Evolutionary conservation across 2,888 invertebrate species (phyloP).

Genomic region (Cantharis nigra): DNA sequence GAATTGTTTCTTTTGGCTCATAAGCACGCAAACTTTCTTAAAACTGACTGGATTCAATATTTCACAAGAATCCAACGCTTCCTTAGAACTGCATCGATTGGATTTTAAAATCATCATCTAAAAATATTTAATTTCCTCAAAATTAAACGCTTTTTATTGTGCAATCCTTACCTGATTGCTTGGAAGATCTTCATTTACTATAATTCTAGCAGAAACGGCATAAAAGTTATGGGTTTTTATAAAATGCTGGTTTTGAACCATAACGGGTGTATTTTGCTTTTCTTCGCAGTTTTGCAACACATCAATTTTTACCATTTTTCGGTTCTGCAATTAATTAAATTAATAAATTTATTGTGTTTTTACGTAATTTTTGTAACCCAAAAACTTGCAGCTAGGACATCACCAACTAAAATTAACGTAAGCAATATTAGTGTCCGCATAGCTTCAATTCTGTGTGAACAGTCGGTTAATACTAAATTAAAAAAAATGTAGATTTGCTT

Average conservation of each 20-base stretch:
- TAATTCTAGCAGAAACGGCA: not conserved
- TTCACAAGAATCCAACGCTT: constrained; percentile 44
- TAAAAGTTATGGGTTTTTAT: not conserved
- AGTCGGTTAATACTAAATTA: not conserved
- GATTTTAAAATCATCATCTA: constrained; percentile 34
- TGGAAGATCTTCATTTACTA: not conserved
- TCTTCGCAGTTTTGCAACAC: not conserved
- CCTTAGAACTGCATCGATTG: constrained; percentile 39
- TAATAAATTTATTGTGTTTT: not conserved
- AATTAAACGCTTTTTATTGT: too few relatives aligned
- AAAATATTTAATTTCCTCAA: not conserved
- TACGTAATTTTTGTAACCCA: not conserved
- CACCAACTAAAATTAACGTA: not conserved
- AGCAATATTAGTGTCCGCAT: not conserved
- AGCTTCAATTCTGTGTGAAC: not conserved
- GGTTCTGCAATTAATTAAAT: not conserved
- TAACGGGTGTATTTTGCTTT: not conserved
- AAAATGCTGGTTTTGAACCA: not conserved
- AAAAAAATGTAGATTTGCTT: not conserved
- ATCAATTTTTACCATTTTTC: not conserved
- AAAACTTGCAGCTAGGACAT: not conserved
- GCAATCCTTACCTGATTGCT: not conserved
- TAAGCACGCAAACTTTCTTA: constrained; percentile 37
- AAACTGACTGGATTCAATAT: constrained; percentile 38
- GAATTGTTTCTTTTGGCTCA: constrained; percentile 36